phyloP scores from a whole-genome alignment of 2,888 invertebrate species.

The Ceriagrion tenellum region DNA sequence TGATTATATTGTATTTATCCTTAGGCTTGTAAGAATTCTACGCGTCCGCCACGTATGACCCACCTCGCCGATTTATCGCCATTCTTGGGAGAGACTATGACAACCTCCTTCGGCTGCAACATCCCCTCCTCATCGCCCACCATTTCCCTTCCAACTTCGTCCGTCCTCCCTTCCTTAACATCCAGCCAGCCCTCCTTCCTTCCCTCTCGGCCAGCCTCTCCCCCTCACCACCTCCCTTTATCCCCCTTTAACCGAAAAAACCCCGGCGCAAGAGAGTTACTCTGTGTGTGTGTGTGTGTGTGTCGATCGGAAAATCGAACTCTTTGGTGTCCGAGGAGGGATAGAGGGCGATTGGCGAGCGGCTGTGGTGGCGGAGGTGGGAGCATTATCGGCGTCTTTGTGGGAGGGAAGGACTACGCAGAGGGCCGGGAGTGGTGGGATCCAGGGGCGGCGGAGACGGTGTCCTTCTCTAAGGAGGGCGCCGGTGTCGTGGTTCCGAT shows the following conservation, averaged over 20 bases:
- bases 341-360: background rate
- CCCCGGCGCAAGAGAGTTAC: background rate
- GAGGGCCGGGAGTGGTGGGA: background rate
- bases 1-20: too few relatives aligned
- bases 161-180: background rate
- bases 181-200: too few relatives aligned
- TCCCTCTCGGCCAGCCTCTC: background rate
- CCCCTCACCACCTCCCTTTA: background rate
- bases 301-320: conserved; percentile 56
- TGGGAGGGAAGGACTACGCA: background rate
- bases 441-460: background rate
- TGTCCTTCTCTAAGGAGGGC: conserved; percentile 42
- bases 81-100: background rate
- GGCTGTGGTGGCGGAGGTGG: background rate
- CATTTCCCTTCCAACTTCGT: background rate
- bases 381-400: background rate
- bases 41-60: too few relatives aligned
- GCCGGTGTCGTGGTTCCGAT: background rate
- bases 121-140: background rate
- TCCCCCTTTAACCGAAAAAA: background rate
- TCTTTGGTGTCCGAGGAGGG: conserved; percentile 44
- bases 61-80: background rate
- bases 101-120: background rate
- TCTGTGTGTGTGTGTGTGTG: background rate
- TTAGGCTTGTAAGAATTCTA: too few relatives aligned